Evolutionary conservation across 2,888 invertebrate species (phyloP), one percentile per base, ranked within the genome.

Genomic region (Enchytraeus crypticus): DNA sequence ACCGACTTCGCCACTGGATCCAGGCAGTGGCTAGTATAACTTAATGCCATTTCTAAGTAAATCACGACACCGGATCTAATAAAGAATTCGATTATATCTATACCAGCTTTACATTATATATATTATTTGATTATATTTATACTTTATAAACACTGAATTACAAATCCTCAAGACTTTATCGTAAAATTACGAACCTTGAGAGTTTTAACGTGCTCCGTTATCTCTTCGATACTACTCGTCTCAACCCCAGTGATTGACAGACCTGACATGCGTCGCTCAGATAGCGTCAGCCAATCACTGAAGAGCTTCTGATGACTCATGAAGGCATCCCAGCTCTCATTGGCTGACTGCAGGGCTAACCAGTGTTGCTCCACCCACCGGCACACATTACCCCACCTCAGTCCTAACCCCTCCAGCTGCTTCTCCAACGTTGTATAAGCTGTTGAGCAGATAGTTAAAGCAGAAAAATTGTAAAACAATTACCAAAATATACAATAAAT

Each of bases 311-410:
- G 84, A 71, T 84, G 83, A 30, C 83, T 82, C 11, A 80, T 77
- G 49, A 84, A 79, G 71, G 82, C 80, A 67, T 78, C 79, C 83
- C 84, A 84, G 38, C 47, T 49, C 23, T 51, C 75, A 34, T 81
- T 75, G 3, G 84, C 74, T 18, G 83, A 82, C 72, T 85, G 84
- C 51, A 88, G 78, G 53, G 84, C 82, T 60, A 84, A 83, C 74
- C 78, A 76, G 63, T 78, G 74, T 68, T 87, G 84, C 71, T 88
- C 86, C 60, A 88, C 88, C 90, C 90, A 91, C 69, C 85, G 85
- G 72, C 90, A 89, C 64, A 90, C 87, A 77, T 88, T 87, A 56
- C 88, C 85, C 92, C 92, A 92, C 57, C 91, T 84, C 79, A 90
- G 89, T 62, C 88, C 88, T 43, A 92, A 81, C 4, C 87, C 87